Conservation (phyloP, 2,888 invertebrate genomes). For the Stictocephala bisonia region DNA sequence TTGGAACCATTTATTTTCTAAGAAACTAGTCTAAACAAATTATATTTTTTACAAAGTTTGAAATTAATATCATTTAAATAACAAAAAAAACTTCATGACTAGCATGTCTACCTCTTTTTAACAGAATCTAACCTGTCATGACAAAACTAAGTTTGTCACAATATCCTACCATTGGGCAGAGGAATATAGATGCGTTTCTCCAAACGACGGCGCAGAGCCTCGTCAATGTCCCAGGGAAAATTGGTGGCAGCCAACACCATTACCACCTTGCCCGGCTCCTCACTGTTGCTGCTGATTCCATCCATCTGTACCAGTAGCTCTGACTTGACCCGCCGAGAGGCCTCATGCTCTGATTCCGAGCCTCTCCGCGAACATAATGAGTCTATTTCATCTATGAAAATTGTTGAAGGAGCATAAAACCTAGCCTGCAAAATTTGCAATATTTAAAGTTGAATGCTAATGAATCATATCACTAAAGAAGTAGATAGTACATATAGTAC, state of each 20-base stretch:
- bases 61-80: no score
- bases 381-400: conserved; percentile 99
- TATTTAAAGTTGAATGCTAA: conserved; percentile 8
- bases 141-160: no score
- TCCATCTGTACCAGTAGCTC: conserved; percentile 99
- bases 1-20: no score
- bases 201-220: conserved; percentile 90
- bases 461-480: conserved; percentile 20
- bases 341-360: conserved; percentile 97
- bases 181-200: conserved; percentile 99
- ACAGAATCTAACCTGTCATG: no score
- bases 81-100: no score
- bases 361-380: conserved; percentile 95
- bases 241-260: conserved; percentile 99
- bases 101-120: no score
- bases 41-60: no score
- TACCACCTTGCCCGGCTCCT: conserved; percentile 77
- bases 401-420: conserved; percentile 98
- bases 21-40: no score
- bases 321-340: conserved; percentile 95
- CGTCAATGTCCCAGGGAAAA: conserved; percentile 99
- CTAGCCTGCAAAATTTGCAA: conserved; percentile 76
- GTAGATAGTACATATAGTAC: conserved; percentile 16
- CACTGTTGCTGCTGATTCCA: conserved; percentile 79
- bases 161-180: conserved; percentile 81